phyloP scores from a whole-genome alignment of 2,797 vertebrate species.

The Enteromius radiatus region DNA sequence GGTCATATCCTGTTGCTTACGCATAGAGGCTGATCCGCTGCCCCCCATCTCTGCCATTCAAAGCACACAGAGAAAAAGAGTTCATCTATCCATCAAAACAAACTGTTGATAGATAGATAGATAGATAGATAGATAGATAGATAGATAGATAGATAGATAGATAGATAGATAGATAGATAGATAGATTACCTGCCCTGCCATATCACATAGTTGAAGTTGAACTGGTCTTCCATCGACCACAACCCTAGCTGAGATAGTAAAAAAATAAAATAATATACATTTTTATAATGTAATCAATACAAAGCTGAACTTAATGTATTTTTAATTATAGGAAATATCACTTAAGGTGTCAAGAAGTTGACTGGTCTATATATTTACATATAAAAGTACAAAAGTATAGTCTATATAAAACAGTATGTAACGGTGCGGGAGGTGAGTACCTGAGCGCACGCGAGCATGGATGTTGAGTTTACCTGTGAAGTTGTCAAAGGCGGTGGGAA shows the following conservation, averaged over 20 bases:
- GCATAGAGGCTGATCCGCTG: conserved; percentile 66
- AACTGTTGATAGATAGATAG: background rate
- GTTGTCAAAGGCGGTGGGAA: conserved; percentile 90
- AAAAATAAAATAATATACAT: background rate
- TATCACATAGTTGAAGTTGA: conserved; percentile 76
- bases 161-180: background rate
- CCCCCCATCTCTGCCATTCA: conserved; percentile 68
- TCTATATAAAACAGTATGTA: background rate
- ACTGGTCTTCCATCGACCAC: conserved; percentile 80
- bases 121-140: background rate
- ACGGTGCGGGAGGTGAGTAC: too few relatives aligned
- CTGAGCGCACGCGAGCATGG: background rate
- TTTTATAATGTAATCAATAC: background rate
- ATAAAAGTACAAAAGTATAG: too few relatives aligned
- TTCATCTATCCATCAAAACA: background rate
- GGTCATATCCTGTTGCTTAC: conserved; percentile 64
- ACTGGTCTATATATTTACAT: background rate
- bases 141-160: too few relatives aligned
- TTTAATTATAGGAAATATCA: background rate
- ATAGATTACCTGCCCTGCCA: conserved; percentile 71
- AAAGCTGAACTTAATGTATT: background rate
- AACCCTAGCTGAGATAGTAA: conserved; percentile 66
- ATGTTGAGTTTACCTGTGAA: conserved; percentile 81
- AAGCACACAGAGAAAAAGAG: conserved; percentile 9
- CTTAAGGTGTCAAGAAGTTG: background rate